Evolutionary conservation across 2,888 invertebrate species (phyloP).

Genomic region (Lycaena phlaeas): DNA sequence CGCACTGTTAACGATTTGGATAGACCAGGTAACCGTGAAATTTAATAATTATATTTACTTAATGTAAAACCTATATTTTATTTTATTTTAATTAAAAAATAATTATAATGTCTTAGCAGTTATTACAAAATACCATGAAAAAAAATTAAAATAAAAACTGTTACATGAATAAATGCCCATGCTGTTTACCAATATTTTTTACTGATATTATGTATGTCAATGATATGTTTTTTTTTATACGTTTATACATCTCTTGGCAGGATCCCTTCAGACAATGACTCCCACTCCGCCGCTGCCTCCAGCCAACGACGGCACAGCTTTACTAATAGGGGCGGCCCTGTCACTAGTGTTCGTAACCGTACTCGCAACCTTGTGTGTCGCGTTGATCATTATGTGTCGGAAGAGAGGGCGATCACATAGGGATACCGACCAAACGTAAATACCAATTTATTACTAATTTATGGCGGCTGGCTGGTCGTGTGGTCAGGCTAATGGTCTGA

Average conservation of each 20-base stretch:
- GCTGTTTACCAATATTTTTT: no score
- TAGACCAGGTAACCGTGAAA: slow-evolving; percentile 38
- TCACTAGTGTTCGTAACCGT: slow-evolving; percentile 59
- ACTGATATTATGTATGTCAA: no score
- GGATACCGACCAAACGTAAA: slow-evolving; percentile 51
- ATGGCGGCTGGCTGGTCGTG: no score
- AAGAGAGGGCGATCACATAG: slow-evolving; percentile 45
- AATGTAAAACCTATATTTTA: no score
- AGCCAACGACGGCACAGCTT: slow-evolving; percentile 44
- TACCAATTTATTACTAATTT: background rate
- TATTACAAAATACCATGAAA: no score
- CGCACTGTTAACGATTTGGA: slow-evolving; percentile 46
- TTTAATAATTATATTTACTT: no score
- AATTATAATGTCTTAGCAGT: no score
- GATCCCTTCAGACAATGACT: slow-evolving; percentile 61
- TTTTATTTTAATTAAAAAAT: no score
- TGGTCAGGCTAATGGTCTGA: no score
- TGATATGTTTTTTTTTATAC: background rate
- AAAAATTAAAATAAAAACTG: no score
- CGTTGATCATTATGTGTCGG: slow-evolving; percentile 59
- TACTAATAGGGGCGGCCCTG: slow-evolving; percentile 54
- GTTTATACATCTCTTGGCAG: slow-evolving; percentile 24
- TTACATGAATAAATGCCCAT: no score
- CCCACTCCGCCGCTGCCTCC: slow-evolving; percentile 45
- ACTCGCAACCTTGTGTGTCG: slow-evolving; percentile 57